Base-by-base conservation (phyloP, 2,888 invertebrate genomes). In the Danaus chrysippus region DNA sequence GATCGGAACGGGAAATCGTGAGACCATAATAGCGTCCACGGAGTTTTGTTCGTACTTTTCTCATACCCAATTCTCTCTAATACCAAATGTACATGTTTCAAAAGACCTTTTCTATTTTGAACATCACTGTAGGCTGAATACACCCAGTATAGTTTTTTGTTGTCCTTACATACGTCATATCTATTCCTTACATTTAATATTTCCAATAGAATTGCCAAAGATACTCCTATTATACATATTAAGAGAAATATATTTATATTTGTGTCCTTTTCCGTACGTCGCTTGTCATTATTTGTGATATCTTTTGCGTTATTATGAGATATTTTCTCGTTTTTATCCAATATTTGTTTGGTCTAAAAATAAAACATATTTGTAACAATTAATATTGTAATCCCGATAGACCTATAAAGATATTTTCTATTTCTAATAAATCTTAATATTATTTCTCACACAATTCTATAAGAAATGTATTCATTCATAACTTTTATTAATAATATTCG, bases 11-110 rank as follows among this genome's bases (percentile, higher is more conserved):
- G 98, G 80, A 97, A 98, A 74, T 97, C 97, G 81, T 98, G 97
- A 0, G 98, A 94, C 99, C 99, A 99, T 10, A 99, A 84, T 0
- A 99, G 89, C 78, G 95, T 94, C 98, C 98, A 99, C 1, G 94
- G 91, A 0, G 92, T 83, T 10, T 86, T 75, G 42, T 92, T 86
- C 0, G 83, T 82, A 0, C 90, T 92, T 68, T 93, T 92, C 61
- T 92, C 83, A 73, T 94, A 98, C 0, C 97, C 98, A 12, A 96
- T 81, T 67, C 95, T 91, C 10, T 95, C 91, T 66, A 99, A 91
- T 1, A 97, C 94, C 42, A 93, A 89, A 74, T 95, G 93, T 0
- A 99, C 96, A 83, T 99, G 98, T 74, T 93, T 93, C 62, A 97
- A 87, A 70, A 96, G 92, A 0, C 95, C 95, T 53, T 92, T 92